Percentiles rank a stretch among this genome's conserved stretches.
Evolutionary conservation across 2,888 invertebrate genomes (phyloP).

Genomic region (Epicampocera succincta): DNA sequence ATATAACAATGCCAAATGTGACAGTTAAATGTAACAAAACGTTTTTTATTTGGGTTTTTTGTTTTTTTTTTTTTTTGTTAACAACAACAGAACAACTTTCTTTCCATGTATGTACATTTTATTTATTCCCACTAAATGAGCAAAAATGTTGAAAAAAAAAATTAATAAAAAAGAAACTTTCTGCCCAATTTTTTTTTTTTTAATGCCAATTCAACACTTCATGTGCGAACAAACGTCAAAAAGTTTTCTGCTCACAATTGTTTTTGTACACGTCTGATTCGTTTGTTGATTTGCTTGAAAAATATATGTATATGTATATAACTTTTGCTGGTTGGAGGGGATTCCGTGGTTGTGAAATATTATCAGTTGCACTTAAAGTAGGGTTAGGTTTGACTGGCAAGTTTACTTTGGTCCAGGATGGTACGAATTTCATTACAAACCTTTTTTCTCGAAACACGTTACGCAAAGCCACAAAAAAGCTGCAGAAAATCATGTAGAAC

Average conservation of each 20-base stretch:
- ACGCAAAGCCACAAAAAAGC: no score
- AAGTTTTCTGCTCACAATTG: conserved; percentile 67
- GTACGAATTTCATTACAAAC: no score
- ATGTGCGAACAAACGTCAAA: conserved; percentile 70
- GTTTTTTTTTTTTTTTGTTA: conserved; percentile 13
- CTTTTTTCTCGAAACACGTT: no score
- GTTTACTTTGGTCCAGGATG: no score
- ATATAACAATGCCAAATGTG: conserved; percentile 67
- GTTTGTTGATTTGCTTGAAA: not conserved
- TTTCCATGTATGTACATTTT: conserved; percentile 9
- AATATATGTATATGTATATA: no score
- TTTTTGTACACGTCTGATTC: conserved; percentile 27
- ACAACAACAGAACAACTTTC: conserved; percentile 18
- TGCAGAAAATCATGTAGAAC: no score
- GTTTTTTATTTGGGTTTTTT: conserved; percentile 38
- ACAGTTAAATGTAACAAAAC: conserved; percentile 69
- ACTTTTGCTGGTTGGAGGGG: no score
- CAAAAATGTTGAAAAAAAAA: conserved; percentile 58
- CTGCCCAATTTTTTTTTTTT: conserved; percentile 38
- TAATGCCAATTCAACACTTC: conserved; percentile 70
- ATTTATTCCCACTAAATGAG: conserved; percentile 57
- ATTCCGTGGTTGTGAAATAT: no score
- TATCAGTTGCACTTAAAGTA: no score
- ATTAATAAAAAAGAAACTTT: conserved; percentile 21
- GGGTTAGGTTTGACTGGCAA: no score